These are phyloP conservation scores for Limosa lapponica DNA, from an alignment of 2,797 vertebrate genomes.

Conservation along the genomic window DNA sequence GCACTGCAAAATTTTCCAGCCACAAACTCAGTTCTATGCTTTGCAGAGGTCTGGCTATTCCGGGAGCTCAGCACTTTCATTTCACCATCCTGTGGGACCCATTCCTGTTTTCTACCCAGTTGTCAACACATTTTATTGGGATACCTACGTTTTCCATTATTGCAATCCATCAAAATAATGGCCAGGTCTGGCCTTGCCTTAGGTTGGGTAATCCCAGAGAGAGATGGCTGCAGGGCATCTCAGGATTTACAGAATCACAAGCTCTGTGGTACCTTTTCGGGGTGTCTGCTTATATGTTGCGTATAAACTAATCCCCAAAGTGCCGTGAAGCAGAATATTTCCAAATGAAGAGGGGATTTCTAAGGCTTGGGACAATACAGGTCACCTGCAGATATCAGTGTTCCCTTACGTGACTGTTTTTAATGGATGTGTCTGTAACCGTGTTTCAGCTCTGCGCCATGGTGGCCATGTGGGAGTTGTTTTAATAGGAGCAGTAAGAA, in stretches of 20 bases:
- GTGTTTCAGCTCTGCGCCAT: not conserved
- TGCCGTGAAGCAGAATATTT: not conserved
- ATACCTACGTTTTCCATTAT: constrained; percentile 9
- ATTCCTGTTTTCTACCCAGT: not conserved
- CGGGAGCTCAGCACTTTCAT: not conserved
- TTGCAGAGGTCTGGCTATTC: constrained; percentile 2
- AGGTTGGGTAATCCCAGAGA: constrained; percentile 3
- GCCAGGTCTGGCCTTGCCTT: constrained; percentile 9
- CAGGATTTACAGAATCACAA: not conserved
- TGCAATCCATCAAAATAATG: constrained; percentile 30
- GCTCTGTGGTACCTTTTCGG: not conserved
- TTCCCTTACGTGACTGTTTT: not conserved
- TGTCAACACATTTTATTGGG: constrained; percentile 49
- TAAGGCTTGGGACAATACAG: not conserved
- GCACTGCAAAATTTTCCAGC: not conserved
- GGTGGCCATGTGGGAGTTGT: not conserved
- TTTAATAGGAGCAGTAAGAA: not conserved
- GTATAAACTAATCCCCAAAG: not conserved
- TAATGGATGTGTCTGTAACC: not conserved
- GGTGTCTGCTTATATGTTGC: not conserved
- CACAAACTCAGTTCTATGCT: not conserved
- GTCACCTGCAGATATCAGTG: not conserved
- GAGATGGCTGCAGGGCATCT: not conserved
- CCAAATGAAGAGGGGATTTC: not conserved
- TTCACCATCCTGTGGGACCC: not conserved